phyloP scores from a whole-genome alignment of 2,113 vertebrate genomes.

The Dipodomys stephensi region DNA sequence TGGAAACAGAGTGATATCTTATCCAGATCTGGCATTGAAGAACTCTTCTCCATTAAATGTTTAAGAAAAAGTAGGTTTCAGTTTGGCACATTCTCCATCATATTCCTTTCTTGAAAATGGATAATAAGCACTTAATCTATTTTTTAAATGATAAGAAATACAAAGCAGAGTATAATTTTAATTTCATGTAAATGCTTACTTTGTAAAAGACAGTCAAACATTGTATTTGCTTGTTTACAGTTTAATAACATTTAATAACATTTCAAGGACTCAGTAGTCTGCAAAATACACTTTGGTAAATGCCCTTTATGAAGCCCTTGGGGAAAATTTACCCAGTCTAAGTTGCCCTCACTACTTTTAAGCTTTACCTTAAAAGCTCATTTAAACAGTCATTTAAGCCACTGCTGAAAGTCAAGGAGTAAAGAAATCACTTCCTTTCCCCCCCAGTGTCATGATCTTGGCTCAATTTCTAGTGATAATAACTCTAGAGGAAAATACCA shows the following conservation, averaged over 20 bases:
- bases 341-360: background rate
- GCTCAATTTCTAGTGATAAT: slow-evolving; percentile 44
- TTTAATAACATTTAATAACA: background rate
- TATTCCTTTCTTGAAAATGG: background rate
- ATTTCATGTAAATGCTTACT: background rate
- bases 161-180: background rate
- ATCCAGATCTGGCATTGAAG: background rate
- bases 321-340: slow-evolving; percentile 3
- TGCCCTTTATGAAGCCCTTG: background rate
- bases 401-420: slow-evolving; percentile 37
- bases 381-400: slow-evolving; percentile 41
- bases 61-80: background rate
- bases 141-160: background rate
- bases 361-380: slow-evolving; percentile 35
- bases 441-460: background rate
- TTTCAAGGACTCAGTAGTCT: slow-evolving; percentile 14
- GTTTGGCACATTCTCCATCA: slow-evolving; percentile 5
- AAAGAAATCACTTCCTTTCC: slow-evolving; percentile 29
- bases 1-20: background rate
- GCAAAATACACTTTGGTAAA: background rate
- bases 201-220: background rate
- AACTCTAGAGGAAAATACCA: slow-evolving; percentile 47
- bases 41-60: background rate
- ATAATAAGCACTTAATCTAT: background rate
- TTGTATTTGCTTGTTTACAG: slow-evolving; percentile 31